Conservation (phyloP, 2,113 vertebrate species). For the Nycticorax nycticorax region DNA sequence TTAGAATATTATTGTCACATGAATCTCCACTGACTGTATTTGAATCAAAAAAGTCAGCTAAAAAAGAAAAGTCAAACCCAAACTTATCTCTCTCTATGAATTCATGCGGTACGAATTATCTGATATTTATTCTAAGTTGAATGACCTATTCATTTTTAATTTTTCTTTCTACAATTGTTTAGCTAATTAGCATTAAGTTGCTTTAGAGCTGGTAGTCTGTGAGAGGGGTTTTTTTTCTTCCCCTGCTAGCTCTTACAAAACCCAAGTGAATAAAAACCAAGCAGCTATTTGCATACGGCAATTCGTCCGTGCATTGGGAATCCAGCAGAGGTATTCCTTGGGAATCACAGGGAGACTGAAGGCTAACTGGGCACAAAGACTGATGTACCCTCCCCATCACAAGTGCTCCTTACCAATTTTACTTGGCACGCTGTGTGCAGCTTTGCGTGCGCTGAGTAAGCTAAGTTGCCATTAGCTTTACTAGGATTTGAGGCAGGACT, state of each 20-base stretch:
- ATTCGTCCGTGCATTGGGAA: background rate
- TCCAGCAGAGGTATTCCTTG: background rate
- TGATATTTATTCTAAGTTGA: background rate
- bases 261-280: background rate
- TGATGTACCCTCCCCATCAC: background rate
- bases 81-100: background rate
- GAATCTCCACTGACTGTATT: background rate
- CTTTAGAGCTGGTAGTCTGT: background rate
- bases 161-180: background rate
- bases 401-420: background rate
- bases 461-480: background rate
- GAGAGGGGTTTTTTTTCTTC: background rate
- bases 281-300: background rate
- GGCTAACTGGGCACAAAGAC: conserved; percentile 5
- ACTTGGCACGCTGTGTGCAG: background rate
- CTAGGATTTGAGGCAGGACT: background rate
- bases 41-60: background rate
- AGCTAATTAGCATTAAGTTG: background rate
- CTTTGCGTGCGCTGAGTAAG: conserved; percentile 24
- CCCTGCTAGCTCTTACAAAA: background rate
- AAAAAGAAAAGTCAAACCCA: accelerated
- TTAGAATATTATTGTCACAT: background rate
- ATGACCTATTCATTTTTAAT: background rate
- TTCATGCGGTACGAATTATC: background rate
- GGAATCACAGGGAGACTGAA: background rate